Evolutionary conservation across 92 coral and sea anemone species (phyloP), one percentile per base, ranked within the genome.

Genomic region (Actinostola sp.): DNA sequence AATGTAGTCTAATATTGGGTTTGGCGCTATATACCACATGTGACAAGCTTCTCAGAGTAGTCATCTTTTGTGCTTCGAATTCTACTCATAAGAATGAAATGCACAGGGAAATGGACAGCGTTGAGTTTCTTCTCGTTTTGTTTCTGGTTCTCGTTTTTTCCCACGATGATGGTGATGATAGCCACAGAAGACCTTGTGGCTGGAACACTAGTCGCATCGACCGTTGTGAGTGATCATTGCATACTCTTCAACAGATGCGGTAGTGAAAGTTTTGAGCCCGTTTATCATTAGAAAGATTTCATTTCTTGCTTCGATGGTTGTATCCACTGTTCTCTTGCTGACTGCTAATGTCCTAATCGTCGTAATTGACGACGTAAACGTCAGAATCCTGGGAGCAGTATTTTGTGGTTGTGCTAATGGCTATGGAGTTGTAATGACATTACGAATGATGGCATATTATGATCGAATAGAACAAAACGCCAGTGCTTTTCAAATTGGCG

Each of bases 161-260:
- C 60, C 3, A 53, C 6, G 20, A 31, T 53, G 6, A 3, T 20
- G 9, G 10, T 53, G 15, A 9, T 14, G 28, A 53, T 53, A 20
- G 60, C 60, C 7, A 25, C 60, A 53, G 30, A 53, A 53, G 60
- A 53, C 60, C 3, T 53, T 20, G 60, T 53, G 60, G 29, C 60
- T 20, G 60, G 60, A 9, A 53, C 60, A 2, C 31, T 53, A 2
- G 25, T 53, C 13, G 30, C 20, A 31, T 53, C 60, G 8, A 5
- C 30, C 20, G 8, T 20, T 53, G 60, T 25, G n/a, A n/a, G n/a
- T n/a, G 60, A 8, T 53, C 13, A 53, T 20, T 2, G 30, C 25
- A 1, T 53, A 9, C 29, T 20, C 30, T 53, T 10, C 8, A 20
- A 31, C 21, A 21, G 60, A 53, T 24, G 25, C 20, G 6, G 10